Evolutionary conservation across 2,888 invertebrate genomes (phyloP).

Genomic region (Pocota personata): DNA sequence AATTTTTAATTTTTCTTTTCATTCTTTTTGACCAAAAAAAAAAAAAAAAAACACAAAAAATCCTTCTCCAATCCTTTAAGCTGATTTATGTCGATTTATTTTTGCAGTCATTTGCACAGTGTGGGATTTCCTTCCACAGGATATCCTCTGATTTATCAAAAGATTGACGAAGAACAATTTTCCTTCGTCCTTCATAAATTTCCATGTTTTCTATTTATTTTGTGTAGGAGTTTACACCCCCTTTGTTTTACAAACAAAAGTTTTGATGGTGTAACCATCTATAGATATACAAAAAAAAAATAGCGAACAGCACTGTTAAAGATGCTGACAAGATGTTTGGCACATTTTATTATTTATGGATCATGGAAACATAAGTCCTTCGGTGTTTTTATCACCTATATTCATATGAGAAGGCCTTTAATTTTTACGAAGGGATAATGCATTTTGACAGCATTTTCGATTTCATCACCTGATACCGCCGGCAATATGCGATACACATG

Average conservation of each 20-base stretch:
- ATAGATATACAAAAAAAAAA: neutral
- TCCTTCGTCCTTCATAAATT: slow-evolving; percentile 17
- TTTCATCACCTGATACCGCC: slow-evolving; percentile 13
- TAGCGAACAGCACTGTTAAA: neutral
- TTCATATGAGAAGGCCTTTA: neutral
- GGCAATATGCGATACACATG: neutral
- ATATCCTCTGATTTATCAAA: slow-evolving; percentile 21
- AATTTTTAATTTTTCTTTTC: slow-evolving; percentile 7
- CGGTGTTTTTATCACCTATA: neutral
- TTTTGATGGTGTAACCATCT: neutral
- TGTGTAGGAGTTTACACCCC: neutral
- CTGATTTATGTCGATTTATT: slow-evolving; percentile 15
- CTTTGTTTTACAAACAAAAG: slow-evolving; percentile 5
- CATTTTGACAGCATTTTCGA: slow-evolving; percentile 21
- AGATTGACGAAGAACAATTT: slow-evolving; percentile 1
- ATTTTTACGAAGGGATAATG: slow-evolving; percentile 4
- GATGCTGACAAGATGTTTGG: neutral
- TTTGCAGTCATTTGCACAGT: neutral
- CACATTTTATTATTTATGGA: neutral
- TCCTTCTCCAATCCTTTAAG: slow-evolving; percentile 2
- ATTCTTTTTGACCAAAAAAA: neutral
- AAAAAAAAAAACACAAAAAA: neutral
- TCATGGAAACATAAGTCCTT: neutral
- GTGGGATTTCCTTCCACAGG: neutral
- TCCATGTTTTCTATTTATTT: neutral